Base-by-base conservation (phyloP, 2,797 vertebrate species). In the Cottoperca gobio region DNA sequence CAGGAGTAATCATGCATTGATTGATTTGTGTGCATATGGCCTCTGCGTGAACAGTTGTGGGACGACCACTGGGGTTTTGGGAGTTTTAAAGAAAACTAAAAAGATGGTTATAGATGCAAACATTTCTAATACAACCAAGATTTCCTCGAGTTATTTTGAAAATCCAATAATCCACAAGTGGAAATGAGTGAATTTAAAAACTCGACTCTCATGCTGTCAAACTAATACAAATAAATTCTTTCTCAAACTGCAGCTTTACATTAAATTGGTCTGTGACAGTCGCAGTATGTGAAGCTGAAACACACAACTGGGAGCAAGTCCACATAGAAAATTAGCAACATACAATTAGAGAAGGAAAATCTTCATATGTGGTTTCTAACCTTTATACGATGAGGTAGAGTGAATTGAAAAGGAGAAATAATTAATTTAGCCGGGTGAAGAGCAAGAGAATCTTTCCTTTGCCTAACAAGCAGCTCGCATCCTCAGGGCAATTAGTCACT, bases 401-500 rank as follows among this genome's bases (percentile, higher is more conserved):
- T 88, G 92, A 94, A 94, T 92, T 92, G 93, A 91, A 93, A 90
- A 89, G 88, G 83, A 91, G 86, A 93, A 93, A 94, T 95, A 95
- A 95, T 95, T 94, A 95, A 94, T 95, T 94, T 95, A 91, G 92
- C 91, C 73, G 53, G 80, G 88, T 93, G 93, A 84, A 57, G 91
- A 92, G 86, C 84, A 89, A 89, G 89, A 91, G 92, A 91, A 92
- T 92, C 92, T 87, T 94, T 84, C 86, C 89, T 92, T 91, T 89
- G 91, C 94, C 94, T 95, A 95, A 95, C 94, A 94, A 95, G 94
- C 94, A 91, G 93, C 91, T 93, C 86, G 91, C 94, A 94, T 94
- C 90, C 93, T 95, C 92, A 84, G 88, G 92, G 93, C 93, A 95
- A 95, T 95, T 95, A 95, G 94, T 95, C 94, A 95, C 93, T 95